Evolutionary conservation across 2,888 invertebrate species (phyloP), one percentile per base, ranked within the genome.

Genomic region (Nycteola revayana): DNA sequence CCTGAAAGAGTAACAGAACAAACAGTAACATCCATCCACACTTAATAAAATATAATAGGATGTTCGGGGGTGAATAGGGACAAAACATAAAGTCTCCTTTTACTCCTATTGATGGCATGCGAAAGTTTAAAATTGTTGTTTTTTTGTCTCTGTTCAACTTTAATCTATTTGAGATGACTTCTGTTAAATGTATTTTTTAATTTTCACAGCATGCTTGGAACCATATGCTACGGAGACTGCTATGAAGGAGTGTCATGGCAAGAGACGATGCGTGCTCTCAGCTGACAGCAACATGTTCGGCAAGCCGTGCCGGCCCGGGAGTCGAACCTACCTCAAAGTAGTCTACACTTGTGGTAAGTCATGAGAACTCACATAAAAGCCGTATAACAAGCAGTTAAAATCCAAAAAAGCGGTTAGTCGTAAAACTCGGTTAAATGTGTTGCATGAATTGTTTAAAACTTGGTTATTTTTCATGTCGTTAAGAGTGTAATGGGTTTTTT

Each of bases 151-250:
- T n/a, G n/a, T n/a, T n/a, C n/a, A n/a, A n/a, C n/a, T n/a, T n/a
- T n/a, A n/a, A n/a, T n/a, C n/a, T n/a, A n/a, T n/a, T n/a, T n/a
- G n/a, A n/a, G n/a, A n/a, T n/a, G n/a, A n/a, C n/a, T n/a, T n/a
- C n/a, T n/a, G n/a, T n/a, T n/a, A n/a, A 45, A 49, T 28, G 1
- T n/a, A n/a, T n/a, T n/a, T n/a, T n/a, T n/a, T n/a, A 3, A 20
- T 41, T 40, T 44, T 36, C 54, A 14, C 59, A 97, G 97, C 95
- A 9, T 97, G 97, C 75, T 90, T 95, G 75, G 95, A 95, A 54
- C 94, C 94, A 58, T 95, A 95, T 79, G 96, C 96, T 3, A 95
- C 96, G n/a, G 96, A 97, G 83, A 95, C 94, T 9, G 94, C 97
- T 33, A 96, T 97, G 94, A 92, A 94, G 66, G 91, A 93, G 57